Percentiles rank a stretch among this genome's conserved stretches.
These are phyloP conservation scores for Metopia argyrocephala DNA, from an alignment of 2,888 invertebrate genomes.

Conservation along the genomic window DNA sequence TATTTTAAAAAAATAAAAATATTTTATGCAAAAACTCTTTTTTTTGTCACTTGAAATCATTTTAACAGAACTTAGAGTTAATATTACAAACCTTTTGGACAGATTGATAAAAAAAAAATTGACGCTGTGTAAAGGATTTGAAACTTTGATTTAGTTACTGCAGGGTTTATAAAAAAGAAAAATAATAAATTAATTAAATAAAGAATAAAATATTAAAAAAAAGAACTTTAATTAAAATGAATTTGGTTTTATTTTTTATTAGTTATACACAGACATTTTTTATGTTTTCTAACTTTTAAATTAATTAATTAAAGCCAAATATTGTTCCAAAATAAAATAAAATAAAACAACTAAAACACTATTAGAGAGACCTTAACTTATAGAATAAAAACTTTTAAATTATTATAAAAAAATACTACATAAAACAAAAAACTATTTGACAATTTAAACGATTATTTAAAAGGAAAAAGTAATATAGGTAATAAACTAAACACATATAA, in stretches of 20 bases:
- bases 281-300: not conserved
- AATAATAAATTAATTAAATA: not conserved
- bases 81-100: too few species aligned
- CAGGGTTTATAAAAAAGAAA: not conserved
- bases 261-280: constrained; percentile 1
- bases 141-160: not conserved
- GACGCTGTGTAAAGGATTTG: not conserved
- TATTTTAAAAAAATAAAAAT: too few species aligned
- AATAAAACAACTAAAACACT: constrained; percentile 12
- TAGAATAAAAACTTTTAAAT: too few species aligned
- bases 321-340: not conserved
- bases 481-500: too few species aligned
- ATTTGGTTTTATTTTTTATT: not conserved
- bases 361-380: not conserved
- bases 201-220: not conserved
- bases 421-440: too few species aligned
- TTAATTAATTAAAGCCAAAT: not conserved
- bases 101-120: too few species aligned
- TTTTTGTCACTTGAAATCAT: too few species aligned
- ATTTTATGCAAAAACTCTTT: too few species aligned
- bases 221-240: not conserved
- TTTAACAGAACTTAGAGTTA: too few species aligned
- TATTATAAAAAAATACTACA: not conserved
- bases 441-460: too few species aligned
- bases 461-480: too few species aligned